These are phyloP conservation scores for Saimiri boliviensis DNA, from an alignment of 2,113 vertebrate genomes.

Conservation along the genomic window DNA sequence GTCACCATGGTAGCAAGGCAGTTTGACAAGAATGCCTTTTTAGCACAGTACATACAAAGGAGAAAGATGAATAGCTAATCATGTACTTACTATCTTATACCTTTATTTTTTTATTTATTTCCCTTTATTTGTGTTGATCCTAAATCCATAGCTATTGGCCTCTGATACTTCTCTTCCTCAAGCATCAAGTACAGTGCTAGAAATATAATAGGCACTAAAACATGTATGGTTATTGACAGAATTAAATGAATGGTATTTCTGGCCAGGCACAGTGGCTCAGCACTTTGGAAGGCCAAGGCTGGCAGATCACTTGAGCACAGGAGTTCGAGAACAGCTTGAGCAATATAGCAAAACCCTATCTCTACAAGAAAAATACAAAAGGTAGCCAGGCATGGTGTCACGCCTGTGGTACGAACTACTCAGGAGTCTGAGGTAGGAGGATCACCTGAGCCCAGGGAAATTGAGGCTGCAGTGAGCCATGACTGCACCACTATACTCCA, in stretches of 20 bases:
- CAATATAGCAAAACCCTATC: no score
- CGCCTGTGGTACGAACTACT: no score
- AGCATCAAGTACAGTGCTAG: background rate
- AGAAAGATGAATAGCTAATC: background rate
- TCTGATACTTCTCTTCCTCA: background rate
- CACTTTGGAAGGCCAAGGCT: no score
- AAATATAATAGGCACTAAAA: background rate
- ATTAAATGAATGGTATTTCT: conserved; percentile 14
- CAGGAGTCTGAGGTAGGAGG: no score
- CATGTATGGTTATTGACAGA: background rate
- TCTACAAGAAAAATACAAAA: no score
- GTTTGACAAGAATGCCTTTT: background rate
- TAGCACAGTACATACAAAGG: background rate
- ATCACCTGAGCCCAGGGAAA: no score
- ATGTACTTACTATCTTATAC: background rate
- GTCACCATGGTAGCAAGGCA: conserved; percentile 63
- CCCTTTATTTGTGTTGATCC: background rate
- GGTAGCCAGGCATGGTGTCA: no score
- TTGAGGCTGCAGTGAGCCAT: no score
- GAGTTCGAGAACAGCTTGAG: no score
- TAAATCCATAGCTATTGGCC: background rate
- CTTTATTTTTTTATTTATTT: background rate
- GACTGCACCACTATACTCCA: no score
- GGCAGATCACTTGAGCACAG: no score
- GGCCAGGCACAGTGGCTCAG: no score